Percentiles rank a stretch among this genome's conserved stretches.
Evolutionary conservation across 2,797 vertebrate genomes (phyloP).

Genomic region (Acanthiza pusilla): DNA sequence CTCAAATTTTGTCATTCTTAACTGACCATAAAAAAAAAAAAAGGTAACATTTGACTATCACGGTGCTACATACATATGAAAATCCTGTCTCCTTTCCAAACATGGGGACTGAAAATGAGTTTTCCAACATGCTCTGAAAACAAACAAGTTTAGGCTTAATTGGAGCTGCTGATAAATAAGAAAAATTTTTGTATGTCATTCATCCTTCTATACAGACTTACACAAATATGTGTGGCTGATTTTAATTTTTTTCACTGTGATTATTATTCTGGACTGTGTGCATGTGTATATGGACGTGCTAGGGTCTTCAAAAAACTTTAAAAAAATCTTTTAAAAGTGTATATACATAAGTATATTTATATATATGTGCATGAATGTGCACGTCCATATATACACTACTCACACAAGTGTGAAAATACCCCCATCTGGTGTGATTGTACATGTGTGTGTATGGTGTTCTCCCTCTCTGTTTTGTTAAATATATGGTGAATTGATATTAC

Average conservation of each 20-base stretch:
- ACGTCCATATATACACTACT: neutral
- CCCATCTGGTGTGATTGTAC: neutral
- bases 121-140: neutral
- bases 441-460: neutral
- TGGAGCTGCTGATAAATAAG: neutral
- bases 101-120: neutral
- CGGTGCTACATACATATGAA: neutral
- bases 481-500: neutral
- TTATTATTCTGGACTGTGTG: neutral
- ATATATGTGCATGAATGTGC: neutral
- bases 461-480: neutral
- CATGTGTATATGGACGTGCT: neutral
- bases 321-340: neutral
- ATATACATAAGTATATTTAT: rapidly evolving
- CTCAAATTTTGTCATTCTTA: neutral
- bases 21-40: neutral
- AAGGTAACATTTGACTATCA: neutral
- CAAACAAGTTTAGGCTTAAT: neutral
- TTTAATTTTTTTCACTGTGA: neutral
- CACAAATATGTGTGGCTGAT: neutral
- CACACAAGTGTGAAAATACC: neutral
- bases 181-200: neutral
- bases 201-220: neutral
- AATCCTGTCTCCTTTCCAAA: neutral
- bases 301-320: neutral